Conservation (phyloP, 2,797 vertebrate genomes). For the Lagocephalus sceleratus region DNA sequence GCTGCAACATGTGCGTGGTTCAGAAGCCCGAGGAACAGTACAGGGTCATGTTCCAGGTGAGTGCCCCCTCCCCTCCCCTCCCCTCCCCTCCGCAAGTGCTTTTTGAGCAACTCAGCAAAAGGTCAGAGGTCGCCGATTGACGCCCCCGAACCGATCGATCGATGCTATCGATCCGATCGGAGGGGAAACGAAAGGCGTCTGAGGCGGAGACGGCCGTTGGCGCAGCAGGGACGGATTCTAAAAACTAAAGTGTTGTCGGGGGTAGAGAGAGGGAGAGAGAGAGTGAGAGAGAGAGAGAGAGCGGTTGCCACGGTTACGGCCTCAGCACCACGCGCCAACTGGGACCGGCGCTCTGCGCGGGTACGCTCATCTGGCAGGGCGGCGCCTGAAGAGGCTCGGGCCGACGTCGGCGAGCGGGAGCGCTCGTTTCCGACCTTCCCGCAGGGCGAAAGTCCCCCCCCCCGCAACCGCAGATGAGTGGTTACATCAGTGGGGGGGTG, state of each 20-base stretch:
- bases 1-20: constrained; percentile 91
- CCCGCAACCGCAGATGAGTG: too few species aligned
- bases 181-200: too few species aligned
- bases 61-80: constrained; percentile 29
- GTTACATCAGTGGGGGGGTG: too few species aligned
- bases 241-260: constrained; percentile 27
- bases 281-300: too few species aligned
- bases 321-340: constrained; percentile 64
- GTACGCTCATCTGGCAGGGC: constrained; percentile 49
- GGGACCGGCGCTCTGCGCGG: constrained; percentile 42
- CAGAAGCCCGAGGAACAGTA: constrained; percentile 90
- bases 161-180: too few species aligned
- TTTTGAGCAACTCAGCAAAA: too few species aligned
- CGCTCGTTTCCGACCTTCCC: too few species aligned
- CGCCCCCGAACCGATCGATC: too few species aligned
- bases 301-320: constrained; percentile 76
- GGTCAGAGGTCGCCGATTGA: too few species aligned
- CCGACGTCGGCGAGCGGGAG: too few species aligned
- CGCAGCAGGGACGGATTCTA: constrained; percentile 47
- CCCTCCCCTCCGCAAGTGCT: background rate
- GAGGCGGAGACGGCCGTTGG: too few species aligned
- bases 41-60: constrained; percentile 92
- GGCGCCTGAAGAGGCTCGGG: constrained; percentile 25
- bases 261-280: constrained; percentile 61
- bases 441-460: too few species aligned